phyloP scores from a whole-genome alignment of 2,113 vertebrate genomes.

The Columba livia region DNA sequence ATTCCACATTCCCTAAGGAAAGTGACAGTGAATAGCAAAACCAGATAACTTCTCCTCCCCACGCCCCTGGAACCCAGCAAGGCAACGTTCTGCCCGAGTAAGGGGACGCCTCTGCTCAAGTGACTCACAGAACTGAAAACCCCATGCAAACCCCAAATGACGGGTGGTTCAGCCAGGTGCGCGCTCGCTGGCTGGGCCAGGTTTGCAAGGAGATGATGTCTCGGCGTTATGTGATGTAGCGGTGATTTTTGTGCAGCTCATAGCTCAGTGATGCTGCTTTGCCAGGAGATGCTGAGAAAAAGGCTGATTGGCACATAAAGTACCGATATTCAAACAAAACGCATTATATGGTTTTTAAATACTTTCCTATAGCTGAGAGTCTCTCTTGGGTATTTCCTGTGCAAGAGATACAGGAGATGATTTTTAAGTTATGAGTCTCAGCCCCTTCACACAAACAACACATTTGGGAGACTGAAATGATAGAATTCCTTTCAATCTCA shows the following conservation, averaged over 20 bases:
- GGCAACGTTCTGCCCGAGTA: neutral
- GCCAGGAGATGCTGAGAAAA: neutral
- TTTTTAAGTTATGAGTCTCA: neutral
- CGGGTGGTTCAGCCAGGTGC: fast-evolving
- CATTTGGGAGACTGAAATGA: neutral
- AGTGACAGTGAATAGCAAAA: neutral
- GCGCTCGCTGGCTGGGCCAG: neutral
- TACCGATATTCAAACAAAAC: neutral
- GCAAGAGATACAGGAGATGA: neutral
- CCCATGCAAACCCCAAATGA: neutral
- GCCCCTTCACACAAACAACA: neutral
- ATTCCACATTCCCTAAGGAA: neutral
- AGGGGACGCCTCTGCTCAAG: neutral
- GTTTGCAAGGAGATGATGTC: neutral
- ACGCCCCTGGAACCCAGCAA: neutral
- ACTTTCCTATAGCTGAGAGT: neutral
- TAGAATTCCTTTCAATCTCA: neutral
- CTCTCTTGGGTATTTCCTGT: neutral
- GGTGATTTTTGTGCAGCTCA: neutral
- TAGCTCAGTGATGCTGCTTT: neutral
- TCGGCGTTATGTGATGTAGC: fast-evolving
- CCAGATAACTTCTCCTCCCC: neutral
- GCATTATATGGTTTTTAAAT: neutral
- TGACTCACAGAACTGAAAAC: neutral
- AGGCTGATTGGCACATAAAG: neutral